phyloP scores from a whole-genome alignment of 2,113 vertebrate species.

The Odontesthes bonariensis region DNA sequence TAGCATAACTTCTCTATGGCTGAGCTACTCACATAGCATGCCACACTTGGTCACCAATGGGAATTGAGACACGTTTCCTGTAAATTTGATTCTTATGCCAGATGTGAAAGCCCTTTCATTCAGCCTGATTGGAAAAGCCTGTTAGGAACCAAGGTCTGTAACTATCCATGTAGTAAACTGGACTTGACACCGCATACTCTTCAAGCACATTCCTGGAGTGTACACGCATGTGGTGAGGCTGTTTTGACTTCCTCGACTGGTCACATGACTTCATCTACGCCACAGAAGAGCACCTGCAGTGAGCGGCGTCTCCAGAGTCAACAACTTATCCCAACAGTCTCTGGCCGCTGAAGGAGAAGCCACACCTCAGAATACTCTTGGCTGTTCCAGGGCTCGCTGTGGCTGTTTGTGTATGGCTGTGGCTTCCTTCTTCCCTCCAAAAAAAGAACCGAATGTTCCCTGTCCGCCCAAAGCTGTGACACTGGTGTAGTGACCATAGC shows the following conservation, averaged over 20 bases:
- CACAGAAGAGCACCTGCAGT: conserved; percentile 61
- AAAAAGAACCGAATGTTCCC: conserved; percentile 76
- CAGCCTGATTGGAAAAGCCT: conserved; percentile 45
- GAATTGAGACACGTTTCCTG: conserved; percentile 52
- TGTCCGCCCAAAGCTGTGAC: conserved; percentile 37
- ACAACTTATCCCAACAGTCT: conserved; percentile 50
- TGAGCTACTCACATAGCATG: conserved; percentile 44
- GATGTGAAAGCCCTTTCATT: conserved; percentile 53
- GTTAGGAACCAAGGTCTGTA: conserved; percentile 31
- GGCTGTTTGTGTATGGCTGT: conserved; percentile 63
- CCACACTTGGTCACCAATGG: conserved; percentile 59
- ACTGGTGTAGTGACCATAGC: conserved; percentile 51
- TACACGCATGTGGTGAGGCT: conserved; percentile 44
- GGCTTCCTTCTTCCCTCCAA: conserved; percentile 51
- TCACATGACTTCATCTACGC: conserved; percentile 41
- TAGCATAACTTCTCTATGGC: conserved; percentile 41
- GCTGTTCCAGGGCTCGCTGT: conserved; percentile 34
- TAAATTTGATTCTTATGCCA: conserved; percentile 41
- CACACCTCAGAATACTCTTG: conserved; percentile 71
- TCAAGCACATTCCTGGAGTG: conserved; percentile 45
- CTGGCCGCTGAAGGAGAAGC: conserved; percentile 37
- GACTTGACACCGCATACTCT: conserved; percentile 47
- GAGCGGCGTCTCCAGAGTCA: conserved; percentile 53
- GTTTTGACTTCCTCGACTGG: conserved; percentile 42
- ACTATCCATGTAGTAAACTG: conserved; percentile 52